phyloP scores from a whole-genome alignment of 2,113 vertebrate genomes.

The Choloepus hoffmanni region DNA sequence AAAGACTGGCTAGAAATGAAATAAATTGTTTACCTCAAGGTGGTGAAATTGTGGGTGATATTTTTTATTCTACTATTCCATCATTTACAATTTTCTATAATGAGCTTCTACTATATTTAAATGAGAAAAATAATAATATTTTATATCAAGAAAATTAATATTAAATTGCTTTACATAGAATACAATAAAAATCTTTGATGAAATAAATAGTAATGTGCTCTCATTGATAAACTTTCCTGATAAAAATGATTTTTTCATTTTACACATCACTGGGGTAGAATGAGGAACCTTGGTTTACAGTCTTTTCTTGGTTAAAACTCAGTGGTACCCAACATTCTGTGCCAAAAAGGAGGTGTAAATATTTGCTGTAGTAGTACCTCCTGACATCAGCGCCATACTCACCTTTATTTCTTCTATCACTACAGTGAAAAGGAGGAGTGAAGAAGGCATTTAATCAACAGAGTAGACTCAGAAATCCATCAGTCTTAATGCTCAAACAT shows the following conservation, averaged over 20 bases:
- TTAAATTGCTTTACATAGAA: not conserved
- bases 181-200: not conserved
- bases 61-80: not conserved
- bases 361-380: not conserved
- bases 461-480: not conserved
- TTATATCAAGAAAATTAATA: not conserved
- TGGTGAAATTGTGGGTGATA: not conserved
- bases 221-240: not conserved
- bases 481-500: not conserved
- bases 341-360: not conserved
- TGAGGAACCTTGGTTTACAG: not conserved
- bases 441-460: not conserved
- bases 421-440: not conserved
- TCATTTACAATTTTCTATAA: not conserved
- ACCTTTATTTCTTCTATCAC: not conserved
- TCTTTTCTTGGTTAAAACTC: not conserved
- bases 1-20: not conserved
- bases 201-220: not conserved
- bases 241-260: not conserved
- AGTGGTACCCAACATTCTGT: not conserved
- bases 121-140: not conserved
- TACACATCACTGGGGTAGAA: not conserved
- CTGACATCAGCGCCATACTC: not conserved
- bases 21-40: not conserved
- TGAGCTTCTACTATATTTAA: not conserved